Base-by-base conservation (phyloP, 2,797 vertebrate genomes). In the Acanthurus leucopareius region DNA sequence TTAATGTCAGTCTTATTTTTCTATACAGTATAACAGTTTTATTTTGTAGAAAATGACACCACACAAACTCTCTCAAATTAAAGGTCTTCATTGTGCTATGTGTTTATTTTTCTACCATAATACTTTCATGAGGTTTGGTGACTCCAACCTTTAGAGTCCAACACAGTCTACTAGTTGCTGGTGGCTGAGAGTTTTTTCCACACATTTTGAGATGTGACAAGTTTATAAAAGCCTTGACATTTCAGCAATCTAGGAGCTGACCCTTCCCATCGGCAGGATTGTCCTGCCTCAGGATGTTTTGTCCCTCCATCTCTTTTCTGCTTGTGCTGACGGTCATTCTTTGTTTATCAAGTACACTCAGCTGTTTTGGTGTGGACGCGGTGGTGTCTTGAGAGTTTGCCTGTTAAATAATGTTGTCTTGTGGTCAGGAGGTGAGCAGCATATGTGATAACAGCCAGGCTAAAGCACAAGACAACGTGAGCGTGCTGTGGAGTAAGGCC, bases 361-460 rank as follows among this genome's bases (percentile, higher is more conserved):
- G 22, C 77, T 70, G 83, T 71, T 75, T 80, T 77, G 79, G 42
- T 82, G 42, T 56, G 57, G 83, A 86, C 40, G 69, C 83, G 75
- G 69, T 32, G 47, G 77, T 19, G 71, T 87, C 72, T 81, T 69
- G 16, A 25, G 52, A 48, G 72, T 87, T 75, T 73, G 83, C 76
- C 69, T 74, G 54, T 74, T 72, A 77, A 88, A 87, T 80, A 62
- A 45, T 11, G 1, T 80, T 77, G 73, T 77, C 73, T 58, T 86
- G 75, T 74, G 91, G 94, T 95, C 94, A 96, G 86, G 94, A 95
- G 72, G 82, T 89, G 76, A 94, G 85, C 80, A 95, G 87, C 77
- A 90, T 28, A 71, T 94, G 92, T 83, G 90, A 88, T 17, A 94
- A 62, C 72, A 95, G 80, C 90, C 94, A 91, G 78, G 74, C 80